These are phyloP conservation scores for Brachyistius frenatus DNA, from an alignment of 2,113 vertebrate species.

Conservation along the genomic window DNA sequence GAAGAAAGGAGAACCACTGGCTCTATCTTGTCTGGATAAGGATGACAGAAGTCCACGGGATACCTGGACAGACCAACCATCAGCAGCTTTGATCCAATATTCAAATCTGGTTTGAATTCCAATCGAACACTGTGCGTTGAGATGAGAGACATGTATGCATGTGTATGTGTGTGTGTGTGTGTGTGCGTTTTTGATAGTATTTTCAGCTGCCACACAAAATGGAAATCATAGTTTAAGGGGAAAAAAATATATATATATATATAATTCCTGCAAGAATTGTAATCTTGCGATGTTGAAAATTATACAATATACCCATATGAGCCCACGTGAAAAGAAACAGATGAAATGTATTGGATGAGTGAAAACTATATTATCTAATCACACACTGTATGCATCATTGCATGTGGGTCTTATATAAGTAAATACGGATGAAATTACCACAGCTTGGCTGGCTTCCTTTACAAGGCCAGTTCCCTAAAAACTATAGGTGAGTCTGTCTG, in stretches of 20 bases:
- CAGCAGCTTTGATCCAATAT: constrained; percentile 23
- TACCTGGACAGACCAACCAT: constrained; percentile 23
- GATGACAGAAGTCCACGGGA: constrained; percentile 20
- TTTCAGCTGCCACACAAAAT: not conserved
- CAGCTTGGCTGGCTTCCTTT: not conserved
- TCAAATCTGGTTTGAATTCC: not conserved
- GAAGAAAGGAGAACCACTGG: constrained; percentile 58
- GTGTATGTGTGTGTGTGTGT: too few relatives aligned
- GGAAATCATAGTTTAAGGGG: not conserved
- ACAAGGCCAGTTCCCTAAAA: not conserved
- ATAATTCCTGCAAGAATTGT: not conserved
- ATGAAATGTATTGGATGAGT: not conserved
- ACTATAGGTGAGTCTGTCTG: constrained; percentile 1
- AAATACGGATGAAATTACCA: not conserved
- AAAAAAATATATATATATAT: not conserved
- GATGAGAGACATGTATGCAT: too few relatives aligned
- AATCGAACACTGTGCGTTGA: not conserved
- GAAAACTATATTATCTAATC: constrained; percentile 13
- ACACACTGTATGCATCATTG: not conserved
- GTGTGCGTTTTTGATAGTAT: not conserved
- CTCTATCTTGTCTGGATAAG: constrained; percentile 46
- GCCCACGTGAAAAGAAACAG: not conserved
- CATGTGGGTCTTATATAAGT: not conserved
- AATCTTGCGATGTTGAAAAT: not conserved
- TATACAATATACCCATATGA: not conserved